A percentile compares a stretch with the other conserved stretches of the same genome.
These are phyloP conservation scores for Alviniconcha strummeri DNA, from an alignment of 2,888 invertebrate species.

Conservation along the genomic window DNA sequence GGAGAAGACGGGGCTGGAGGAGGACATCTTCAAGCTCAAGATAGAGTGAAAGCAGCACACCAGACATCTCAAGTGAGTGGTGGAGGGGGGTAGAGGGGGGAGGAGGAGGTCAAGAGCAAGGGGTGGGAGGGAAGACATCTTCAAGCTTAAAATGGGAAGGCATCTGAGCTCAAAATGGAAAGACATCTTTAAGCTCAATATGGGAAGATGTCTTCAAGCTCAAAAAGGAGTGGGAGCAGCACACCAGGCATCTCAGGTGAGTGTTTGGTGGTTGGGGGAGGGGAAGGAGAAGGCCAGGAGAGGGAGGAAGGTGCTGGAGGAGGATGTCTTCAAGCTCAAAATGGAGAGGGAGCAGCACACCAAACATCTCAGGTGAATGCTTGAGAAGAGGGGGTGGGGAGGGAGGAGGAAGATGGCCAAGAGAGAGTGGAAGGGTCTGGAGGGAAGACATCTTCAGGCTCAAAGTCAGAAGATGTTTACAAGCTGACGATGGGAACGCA, in stretches of 20 bases:
- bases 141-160: constrained; percentile 60
- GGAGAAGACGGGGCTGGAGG: constrained; percentile 61
- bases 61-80: constrained; percentile 59
- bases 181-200: constrained; percentile 63
- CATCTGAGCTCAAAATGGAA: constrained; percentile 60
- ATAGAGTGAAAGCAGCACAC: constrained; percentile 58
- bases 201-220: constrained; percentile 61
- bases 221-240: constrained; percentile 61
- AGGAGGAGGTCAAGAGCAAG: no score
- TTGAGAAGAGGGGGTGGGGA: constrained; percentile 30
- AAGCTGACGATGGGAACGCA: constrained; percentile 57
- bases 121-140: constrained; percentile 61
- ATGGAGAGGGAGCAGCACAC: constrained; percentile 59
- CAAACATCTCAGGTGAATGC: constrained; percentile 59
- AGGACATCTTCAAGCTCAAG: constrained; percentile 63
- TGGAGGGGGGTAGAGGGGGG: constrained; percentile 32
- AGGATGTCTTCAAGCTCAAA: constrained; percentile 63
- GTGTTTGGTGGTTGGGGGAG: constrained; percentile 32
- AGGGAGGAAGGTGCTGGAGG: constrained; percentile 61
- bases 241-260: constrained; percentile 60
- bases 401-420: constrained; percentile 23
- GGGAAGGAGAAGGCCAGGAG: constrained; percentile 55
- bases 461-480: constrained; percentile 60
- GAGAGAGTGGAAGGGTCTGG: constrained; percentile 39
- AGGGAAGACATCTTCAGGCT: constrained; percentile 64